Conservation (phyloP, 2,797 vertebrate species). For the Spatula clypeata region DNA sequence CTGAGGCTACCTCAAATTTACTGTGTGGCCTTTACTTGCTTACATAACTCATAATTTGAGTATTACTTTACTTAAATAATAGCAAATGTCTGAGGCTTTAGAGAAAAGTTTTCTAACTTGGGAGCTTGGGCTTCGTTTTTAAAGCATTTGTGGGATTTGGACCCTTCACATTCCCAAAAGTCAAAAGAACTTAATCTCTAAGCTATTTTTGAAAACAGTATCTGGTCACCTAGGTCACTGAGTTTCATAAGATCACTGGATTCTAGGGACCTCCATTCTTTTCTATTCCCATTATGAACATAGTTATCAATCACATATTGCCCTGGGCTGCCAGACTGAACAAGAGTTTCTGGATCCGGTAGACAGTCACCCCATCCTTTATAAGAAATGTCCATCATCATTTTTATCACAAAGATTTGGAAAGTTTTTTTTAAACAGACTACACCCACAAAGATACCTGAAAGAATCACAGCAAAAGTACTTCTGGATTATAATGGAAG, state of each 20-base stretch:
- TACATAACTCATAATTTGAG: neutral
- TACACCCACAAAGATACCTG: neutral
- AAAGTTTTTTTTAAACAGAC: neutral
- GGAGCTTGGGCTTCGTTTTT: neutral
- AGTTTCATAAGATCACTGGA: neutral
- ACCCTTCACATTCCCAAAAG: neutral
- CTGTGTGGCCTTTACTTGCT: neutral
- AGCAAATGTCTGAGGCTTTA: neutral
- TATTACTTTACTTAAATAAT: neutral
- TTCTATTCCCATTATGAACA: neutral
- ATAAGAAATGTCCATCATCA: neutral
- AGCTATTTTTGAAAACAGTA: neutral
- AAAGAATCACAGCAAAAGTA: rapidly evolving
- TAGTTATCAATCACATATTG: neutral
- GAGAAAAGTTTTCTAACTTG: neutral
- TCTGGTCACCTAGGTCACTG: neutral
- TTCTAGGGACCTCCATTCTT: neutral
- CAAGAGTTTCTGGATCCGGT: neutral
- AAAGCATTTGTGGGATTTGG: neutral
- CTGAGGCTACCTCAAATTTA: neutral
- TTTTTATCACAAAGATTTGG: rapidly evolving
- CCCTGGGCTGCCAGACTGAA: neutral
- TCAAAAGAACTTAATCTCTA: neutral
- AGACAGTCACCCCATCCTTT: neutral
- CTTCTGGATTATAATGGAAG: rapidly evolving